Evolutionary conservation across 2,113 vertebrate species (phyloP), one percentile per base, ranked within the genome.

Genomic region (Muntiacus muntjak): DNA sequence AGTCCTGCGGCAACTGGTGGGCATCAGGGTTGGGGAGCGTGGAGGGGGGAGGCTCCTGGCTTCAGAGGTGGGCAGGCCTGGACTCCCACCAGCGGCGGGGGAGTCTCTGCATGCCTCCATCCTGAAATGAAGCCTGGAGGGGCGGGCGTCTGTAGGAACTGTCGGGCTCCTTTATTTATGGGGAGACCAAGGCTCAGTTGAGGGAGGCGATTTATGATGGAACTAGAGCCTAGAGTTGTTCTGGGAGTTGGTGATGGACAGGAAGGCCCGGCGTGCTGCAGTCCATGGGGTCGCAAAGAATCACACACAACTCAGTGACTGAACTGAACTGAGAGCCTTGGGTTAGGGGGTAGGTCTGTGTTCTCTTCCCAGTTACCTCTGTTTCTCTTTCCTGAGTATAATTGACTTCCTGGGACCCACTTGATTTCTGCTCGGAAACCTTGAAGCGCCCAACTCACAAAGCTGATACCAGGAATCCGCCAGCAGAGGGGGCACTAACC

Each of bases 1-100:
- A 99, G 33, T 6, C 97, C 92, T 99, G 99, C 97, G 99, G 99
- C 97, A 99, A 99, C 98, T 99, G 99, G 99, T 99, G 98, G 2
- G 93, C 58, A 16, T 54, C 2, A 4, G 21, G 7, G 4, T 0
- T 5, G 21, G 14, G 1, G 11, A 45, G 36, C 21, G 0, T 15
- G 21, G 36, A 30, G 87, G 21, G 23, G 21, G 64, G 17, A 36
- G 57, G 45, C 45, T 23, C 1, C 9, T 25, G 26, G 33, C 25
- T 45, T 45, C 33, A 16, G 13, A 78, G 88, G 12, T 5, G 47
- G 40, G 43, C 43, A 40, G 40, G 15, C 0, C 0, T 15, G 33
- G 40, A 19, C 43, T 60, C 74, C 5, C 28, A n/a, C 14, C 87
- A 7, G 19, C 1, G 2, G 67, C 14, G 0, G 40, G 17, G 17